A percentile compares a stretch with the other conserved stretches of the same genome.
Evolutionary conservation across 2,113 vertebrate species (phyloP).

Genomic region (Apteryx owenii): DNA sequence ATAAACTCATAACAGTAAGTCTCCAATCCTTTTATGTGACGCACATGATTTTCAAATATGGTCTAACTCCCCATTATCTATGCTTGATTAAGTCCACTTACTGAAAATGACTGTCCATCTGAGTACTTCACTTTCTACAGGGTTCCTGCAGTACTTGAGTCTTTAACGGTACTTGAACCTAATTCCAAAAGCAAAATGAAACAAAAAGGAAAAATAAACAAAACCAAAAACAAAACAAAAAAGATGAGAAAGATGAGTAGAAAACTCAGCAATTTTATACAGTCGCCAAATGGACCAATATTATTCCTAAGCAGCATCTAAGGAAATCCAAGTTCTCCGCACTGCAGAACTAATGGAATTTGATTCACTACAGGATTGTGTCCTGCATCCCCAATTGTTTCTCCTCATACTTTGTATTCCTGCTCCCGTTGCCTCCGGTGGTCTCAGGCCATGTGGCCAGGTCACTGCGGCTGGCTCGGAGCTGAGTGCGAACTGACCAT

Average conservation of each 20-base stretch:
- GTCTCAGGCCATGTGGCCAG: neutral
- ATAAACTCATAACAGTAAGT: constrained; percentile 61
- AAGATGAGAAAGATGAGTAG: neutral
- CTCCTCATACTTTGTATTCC: neutral
- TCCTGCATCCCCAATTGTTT: neutral
- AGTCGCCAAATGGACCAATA: neutral
- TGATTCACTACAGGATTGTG: neutral
- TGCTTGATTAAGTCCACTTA: constrained; percentile 53
- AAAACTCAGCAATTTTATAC: neutral
- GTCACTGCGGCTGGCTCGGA: neutral
- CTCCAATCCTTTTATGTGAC: constrained; percentile 48
- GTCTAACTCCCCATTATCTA: constrained; percentile 20
- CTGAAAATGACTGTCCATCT: neutral
- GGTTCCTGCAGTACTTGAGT: neutral
- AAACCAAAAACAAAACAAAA: neutral
- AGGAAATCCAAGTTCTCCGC: fast-evolving
- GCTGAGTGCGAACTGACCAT: neutral
- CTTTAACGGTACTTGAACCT: constrained; percentile 5
- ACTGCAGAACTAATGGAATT: neutral
- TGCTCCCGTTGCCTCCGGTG: fast-evolving
- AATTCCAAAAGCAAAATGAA: neutral
- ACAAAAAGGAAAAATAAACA: neutral
- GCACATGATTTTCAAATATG: constrained; percentile 54
- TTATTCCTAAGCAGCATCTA: neutral
- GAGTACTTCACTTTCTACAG: constrained; percentile 33